Percentiles rank a stretch among this genome's conserved stretches.
These are phyloP conservation scores for Mallotus villosus DNA, from an alignment of 2,797 vertebrate species.

Conservation along the genomic window DNA sequence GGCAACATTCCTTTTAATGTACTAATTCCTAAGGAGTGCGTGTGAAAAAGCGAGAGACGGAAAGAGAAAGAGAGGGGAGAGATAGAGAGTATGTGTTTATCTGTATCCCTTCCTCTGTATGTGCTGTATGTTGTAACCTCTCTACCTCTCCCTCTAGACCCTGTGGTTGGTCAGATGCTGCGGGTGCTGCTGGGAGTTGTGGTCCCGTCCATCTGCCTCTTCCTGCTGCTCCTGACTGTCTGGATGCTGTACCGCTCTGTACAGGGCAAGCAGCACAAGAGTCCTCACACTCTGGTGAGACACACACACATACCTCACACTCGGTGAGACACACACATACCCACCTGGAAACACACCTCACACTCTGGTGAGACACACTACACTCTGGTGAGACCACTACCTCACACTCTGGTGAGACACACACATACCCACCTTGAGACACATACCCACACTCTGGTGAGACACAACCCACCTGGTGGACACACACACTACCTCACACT, in stretches of 20 bases:
- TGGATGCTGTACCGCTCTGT: slow-evolving; percentile 59
- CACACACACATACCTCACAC: not conserved
- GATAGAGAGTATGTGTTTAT: not conserved
- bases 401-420: not conserved
- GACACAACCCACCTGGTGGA: too few relatives aligned
- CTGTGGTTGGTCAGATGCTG: slow-evolving; percentile 47
- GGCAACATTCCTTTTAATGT: not conserved
- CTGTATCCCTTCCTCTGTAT: not conserved
- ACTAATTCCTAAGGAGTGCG: not conserved
- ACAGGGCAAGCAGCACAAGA: slow-evolving; percentile 51
- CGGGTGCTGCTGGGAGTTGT: slow-evolving; percentile 50
- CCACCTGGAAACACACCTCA: too few relatives aligned
- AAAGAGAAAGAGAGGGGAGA: not conserved
- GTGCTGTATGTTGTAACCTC: not conserved
- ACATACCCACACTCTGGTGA: too few relatives aligned
- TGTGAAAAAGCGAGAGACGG: slow-evolving; percentile 3
- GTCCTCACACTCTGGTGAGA: slow-evolving; percentile 57
- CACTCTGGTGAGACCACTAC: too few relatives aligned
- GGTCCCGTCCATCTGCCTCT: slow-evolving; percentile 52
- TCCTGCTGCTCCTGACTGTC: slow-evolving; percentile 37
- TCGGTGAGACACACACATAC: too few relatives aligned
- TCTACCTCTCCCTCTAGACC: slow-evolving; percentile 47
- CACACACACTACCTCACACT: too few relatives aligned
- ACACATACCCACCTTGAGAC: too few relatives aligned
- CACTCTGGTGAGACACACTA: too few relatives aligned